Evolutionary conservation across 2,797 vertebrate genomes (phyloP).

Genomic region (Pangasius mekongensis): DNA sequence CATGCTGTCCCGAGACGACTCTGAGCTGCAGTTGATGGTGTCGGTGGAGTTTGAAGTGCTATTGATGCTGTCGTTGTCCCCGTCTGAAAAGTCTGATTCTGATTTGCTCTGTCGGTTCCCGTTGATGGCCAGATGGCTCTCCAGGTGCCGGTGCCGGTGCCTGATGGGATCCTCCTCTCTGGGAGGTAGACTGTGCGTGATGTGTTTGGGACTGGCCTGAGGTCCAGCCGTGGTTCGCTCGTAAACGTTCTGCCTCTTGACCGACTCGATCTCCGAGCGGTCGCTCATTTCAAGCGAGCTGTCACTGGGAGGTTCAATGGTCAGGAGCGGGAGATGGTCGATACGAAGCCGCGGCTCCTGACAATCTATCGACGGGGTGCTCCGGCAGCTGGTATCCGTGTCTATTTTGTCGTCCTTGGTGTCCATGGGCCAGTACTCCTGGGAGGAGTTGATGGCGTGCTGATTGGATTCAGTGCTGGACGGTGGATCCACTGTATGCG

Average conservation of each 20-base stretch:
- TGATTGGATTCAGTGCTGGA: constrained; percentile 87
- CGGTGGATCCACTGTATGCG: constrained; percentile 80
- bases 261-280: constrained; percentile 83
- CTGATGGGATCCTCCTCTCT: constrained; percentile 86
- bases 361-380: constrained; percentile 87
- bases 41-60: constrained; percentile 99
- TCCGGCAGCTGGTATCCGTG: constrained; percentile 90
- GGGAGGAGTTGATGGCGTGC: constrained; percentile 78
- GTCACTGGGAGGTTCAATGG: constrained; percentile 91
- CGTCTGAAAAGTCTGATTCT: constrained; percentile 95
- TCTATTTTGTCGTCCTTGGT: constrained; percentile 89
- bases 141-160: constrained; percentile 84
- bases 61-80: constrained; percentile 97
- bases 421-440: constrained; percentile 91
- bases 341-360: constrained; percentile 86
- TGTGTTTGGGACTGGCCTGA: constrained; percentile 89
- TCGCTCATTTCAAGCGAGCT: constrained; percentile 91
- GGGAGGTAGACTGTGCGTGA: constrained; percentile 81
- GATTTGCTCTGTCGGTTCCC: constrained; percentile 95
- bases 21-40: constrained; percentile 97
- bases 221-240: constrained; percentile 78
- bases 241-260: constrained; percentile 83
- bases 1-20: constrained; percentile 92
- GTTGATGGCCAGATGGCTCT: constrained; percentile 90
- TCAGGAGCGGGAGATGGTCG: constrained; percentile 89